A percentile compares a stretch with the other conserved stretches of the same genome.
phyloP scores from a whole-genome alignment of 1,140 invertebrate species.

The Arion vulgaris region DNA sequence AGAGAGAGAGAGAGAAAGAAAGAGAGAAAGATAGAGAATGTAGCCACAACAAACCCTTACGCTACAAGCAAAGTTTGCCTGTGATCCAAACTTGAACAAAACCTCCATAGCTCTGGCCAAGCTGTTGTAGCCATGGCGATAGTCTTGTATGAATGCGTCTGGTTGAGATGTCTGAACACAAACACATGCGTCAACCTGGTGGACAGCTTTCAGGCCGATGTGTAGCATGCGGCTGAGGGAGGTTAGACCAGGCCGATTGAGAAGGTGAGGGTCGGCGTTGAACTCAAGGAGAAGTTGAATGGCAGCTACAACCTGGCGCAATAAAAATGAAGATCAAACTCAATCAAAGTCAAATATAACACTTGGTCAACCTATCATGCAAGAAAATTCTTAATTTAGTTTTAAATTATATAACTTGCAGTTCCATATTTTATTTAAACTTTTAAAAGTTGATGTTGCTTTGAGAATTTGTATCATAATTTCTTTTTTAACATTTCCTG shows the following conservation, averaged over 20 bases:
- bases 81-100: constrained; percentile 56
- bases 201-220: constrained; percentile 59
- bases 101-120: constrained; percentile 54
- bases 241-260: constrained; percentile 57
- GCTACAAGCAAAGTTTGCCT: constrained; percentile 55
- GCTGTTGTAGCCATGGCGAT: constrained; percentile 58
- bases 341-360: not conserved
- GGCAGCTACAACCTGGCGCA: constrained; percentile 51
- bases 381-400: too few relatives aligned
- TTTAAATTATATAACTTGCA: too few relatives aligned
- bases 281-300: constrained; percentile 61
- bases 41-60: too few relatives aligned
- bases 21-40: too few relatives aligned
- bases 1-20: too few relatives aligned
- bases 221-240: constrained; percentile 65
- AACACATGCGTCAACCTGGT: constrained; percentile 29
- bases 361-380: too few relatives aligned
- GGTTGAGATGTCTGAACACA: constrained; percentile 58
- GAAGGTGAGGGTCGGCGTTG: constrained; percentile 63
- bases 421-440: too few relatives aligned
- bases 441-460: too few relatives aligned
- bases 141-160: constrained; percentile 54
- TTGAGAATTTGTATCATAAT: too few relatives aligned
- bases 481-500: too few relatives aligned
- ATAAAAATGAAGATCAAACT: not conserved